Conservation (phyloP, 2,797 vertebrate genomes). For the Ispidina lecontei region DNA sequence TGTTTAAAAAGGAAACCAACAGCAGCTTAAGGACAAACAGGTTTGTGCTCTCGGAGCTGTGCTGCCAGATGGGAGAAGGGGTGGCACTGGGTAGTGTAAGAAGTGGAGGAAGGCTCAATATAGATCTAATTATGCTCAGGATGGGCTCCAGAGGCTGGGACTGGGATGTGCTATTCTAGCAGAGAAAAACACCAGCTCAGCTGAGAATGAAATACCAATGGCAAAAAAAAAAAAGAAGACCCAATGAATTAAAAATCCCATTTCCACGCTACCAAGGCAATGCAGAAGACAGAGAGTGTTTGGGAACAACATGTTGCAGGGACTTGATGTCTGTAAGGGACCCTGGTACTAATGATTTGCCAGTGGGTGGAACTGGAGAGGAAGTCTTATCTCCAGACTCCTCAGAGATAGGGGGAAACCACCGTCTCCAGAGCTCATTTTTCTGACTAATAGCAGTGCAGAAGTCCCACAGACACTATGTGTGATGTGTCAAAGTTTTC, state of each 20-base stretch:
- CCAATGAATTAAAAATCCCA: not conserved
- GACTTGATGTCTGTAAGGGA: conserved; percentile 9
- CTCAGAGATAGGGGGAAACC: conserved; percentile 57
- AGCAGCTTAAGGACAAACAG: conserved; percentile 43
- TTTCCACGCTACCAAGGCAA: not conserved
- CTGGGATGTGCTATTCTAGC: not conserved
- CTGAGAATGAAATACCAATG: not conserved
- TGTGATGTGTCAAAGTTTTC: conserved; percentile 27
- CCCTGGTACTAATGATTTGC: conserved; percentile 32
- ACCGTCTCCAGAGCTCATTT: conserved; percentile 16
- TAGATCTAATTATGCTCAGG: not conserved
- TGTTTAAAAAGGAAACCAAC: conserved; percentile 25
- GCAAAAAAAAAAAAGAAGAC: not conserved
- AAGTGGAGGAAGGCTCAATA: conserved; percentile 2
- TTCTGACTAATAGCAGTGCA: conserved; percentile 45
- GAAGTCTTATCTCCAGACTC: conserved; percentile 60
- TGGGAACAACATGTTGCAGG: conserved; percentile 29
- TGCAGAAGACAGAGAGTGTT: not conserved
- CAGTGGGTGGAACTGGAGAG: conserved; percentile 54
- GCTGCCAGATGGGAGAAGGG: conserved; percentile 31
- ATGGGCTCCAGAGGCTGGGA: not conserved
- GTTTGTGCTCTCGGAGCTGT: not conserved
- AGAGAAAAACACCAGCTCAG: not conserved
- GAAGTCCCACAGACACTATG: conserved; percentile 26
- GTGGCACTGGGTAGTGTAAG: not conserved